A percentile compares a stretch with the other conserved stretches of the same genome.
These are phyloP conservation scores for Druceiella hillmani DNA, from an alignment of 2,888 invertebrate genomes.

Conservation along the genomic window DNA sequence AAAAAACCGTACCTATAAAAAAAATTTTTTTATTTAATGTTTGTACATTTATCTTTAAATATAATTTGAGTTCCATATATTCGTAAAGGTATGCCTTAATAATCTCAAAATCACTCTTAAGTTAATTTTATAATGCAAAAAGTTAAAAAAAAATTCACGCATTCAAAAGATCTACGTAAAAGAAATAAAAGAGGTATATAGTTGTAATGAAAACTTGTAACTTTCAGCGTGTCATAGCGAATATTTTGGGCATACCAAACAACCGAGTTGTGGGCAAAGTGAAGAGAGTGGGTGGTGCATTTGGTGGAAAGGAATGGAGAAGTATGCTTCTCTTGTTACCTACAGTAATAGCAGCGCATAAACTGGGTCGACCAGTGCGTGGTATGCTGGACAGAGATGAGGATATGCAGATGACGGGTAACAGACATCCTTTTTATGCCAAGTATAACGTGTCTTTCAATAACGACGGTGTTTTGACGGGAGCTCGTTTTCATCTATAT, in stretches of 20 bases:
- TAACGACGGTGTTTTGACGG: conserved; percentile 61
- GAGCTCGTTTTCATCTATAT: conserved; percentile 58
- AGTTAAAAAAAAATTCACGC: no score
- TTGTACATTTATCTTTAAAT: no score
- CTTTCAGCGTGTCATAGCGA: conserved; percentile 56
- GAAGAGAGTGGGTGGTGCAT: conserved; percentile 81
- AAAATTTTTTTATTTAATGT: no score
- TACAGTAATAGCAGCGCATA: conserved; percentile 68
- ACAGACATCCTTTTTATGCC: conserved; percentile 72
- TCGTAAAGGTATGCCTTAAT: no score
- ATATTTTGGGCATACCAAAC: conserved; percentile 58
- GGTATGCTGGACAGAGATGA: conserved; percentile 79
- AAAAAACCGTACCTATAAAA: no score
- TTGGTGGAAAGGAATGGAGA: conserved; percentile 83
- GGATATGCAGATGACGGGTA: conserved; percentile 77
- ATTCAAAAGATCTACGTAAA: no score
- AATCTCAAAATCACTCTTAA: no score
- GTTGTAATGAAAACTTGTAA: no score
- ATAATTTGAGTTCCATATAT: no score
- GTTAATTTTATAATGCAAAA: no score
- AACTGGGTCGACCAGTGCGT: conserved; percentile 64
- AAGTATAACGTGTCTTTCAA: conserved; percentile 73
- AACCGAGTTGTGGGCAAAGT: conserved; percentile 64
- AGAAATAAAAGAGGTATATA: no score
- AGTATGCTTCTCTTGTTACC: conserved; percentile 55